phyloP scores from a whole-genome alignment of 2,113 vertebrate species.

The Poeciliopsis occidentalis region DNA sequence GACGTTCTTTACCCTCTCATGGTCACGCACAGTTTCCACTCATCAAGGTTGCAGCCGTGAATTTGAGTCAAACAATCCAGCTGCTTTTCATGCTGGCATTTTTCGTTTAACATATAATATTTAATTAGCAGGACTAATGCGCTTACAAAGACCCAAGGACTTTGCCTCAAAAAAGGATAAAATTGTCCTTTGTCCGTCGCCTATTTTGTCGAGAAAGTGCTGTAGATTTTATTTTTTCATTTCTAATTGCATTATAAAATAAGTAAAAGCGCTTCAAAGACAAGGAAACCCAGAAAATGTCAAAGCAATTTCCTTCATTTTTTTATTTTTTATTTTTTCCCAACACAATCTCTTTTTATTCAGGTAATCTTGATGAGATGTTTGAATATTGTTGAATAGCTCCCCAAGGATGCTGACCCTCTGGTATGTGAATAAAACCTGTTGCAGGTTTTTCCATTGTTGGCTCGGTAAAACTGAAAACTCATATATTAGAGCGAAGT shows the following conservation, averaged over 20 bases:
- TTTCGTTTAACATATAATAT: slow-evolving; percentile 74
- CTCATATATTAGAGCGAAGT: background rate
- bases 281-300: slow-evolving; percentile 51
- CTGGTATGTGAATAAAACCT: slow-evolving; percentile 44
- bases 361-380: slow-evolving; percentile 49
- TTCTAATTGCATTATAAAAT: slow-evolving; percentile 70
- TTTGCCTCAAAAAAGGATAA: slow-evolving; percentile 62
- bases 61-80: slow-evolving; percentile 73
- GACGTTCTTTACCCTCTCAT: slow-evolving; percentile 62
- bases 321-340: background rate
- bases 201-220: slow-evolving; percentile 66
- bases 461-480: slow-evolving; percentile 16
- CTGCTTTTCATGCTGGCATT: slow-evolving; percentile 69
- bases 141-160: slow-evolving; percentile 77
- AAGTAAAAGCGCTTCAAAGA: slow-evolving; percentile 72
- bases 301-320: slow-evolving; percentile 50
- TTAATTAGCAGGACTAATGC: slow-evolving; percentile 77
- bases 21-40: slow-evolving; percentile 50
- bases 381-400: slow-evolving; percentile 57
- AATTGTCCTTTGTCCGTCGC: slow-evolving; percentile 74
- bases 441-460: slow-evolving; percentile 22
- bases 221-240: slow-evolving; percentile 62
- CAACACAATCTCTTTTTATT: slow-evolving; percentile 51
- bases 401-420: slow-evolving; percentile 62
- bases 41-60: slow-evolving; percentile 71